Percentiles rank a stretch among this genome's conserved stretches.
Evolutionary conservation across 2,888 invertebrate genomes (phyloP).

Genomic region (Hirtodrosophila alboralis): DNA sequence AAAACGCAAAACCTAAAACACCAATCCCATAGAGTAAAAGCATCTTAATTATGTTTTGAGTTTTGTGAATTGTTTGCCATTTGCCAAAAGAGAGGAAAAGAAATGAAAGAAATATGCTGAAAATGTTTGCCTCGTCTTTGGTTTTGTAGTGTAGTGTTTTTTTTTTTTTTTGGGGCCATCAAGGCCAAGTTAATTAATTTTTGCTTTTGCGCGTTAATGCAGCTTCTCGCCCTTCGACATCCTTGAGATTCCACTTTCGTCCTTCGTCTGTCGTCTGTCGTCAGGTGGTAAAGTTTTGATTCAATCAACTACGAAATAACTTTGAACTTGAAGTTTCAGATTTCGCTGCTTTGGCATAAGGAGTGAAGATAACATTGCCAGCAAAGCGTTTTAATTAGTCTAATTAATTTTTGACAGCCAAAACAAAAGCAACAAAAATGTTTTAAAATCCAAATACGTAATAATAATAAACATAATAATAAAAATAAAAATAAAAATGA

Average conservation of each 20-base stretch:
- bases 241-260: neutral
- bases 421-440: conserved; percentile 7
- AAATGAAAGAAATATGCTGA: too few species aligned
- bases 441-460: too few species aligned
- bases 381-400: conserved; percentile 71
- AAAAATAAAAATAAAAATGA: conserved; percentile 14
- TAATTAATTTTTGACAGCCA: conserved; percentile 70
- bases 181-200: conserved; percentile 70
- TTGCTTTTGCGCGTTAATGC: conserved; percentile 14
- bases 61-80: conserved; percentile 63
- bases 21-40: conserved; percentile 26
- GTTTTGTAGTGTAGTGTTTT: conserved; percentile 6
- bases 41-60: conserved; percentile 72
- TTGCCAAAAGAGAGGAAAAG: conserved; percentile 28
- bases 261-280: neutral
- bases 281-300: conserved; percentile 70
- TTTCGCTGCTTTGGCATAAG: conserved; percentile 5
- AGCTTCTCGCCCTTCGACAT: neutral
- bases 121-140: conserved; percentile 8
- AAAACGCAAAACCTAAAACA: neutral
- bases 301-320: conserved; percentile 68
- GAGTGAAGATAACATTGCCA: conserved; percentile 20
- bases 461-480: conserved; percentile 18
- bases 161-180: conserved; percentile 20
- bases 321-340: conserved; percentile 69